Base-by-base conservation (phyloP, 2,888 invertebrate genomes). In the Polylopha cassiicola region DNA sequence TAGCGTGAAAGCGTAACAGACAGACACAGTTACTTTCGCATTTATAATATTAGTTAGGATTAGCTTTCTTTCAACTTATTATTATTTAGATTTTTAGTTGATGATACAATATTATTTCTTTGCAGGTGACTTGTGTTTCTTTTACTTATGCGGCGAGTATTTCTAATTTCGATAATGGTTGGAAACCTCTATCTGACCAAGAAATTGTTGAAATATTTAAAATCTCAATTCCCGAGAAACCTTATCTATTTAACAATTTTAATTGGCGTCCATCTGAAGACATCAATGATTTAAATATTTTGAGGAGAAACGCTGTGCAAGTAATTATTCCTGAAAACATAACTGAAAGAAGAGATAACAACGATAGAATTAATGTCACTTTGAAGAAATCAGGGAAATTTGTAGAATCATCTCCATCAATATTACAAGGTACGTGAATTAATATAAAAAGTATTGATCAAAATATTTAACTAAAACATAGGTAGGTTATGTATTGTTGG, bases 141-240 rank as follows among this genome's bases (percentile, higher is more conserved):
- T n/a, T n/a, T n/a, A 13, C 3, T 15, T 24, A 30, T 58, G 32
- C 30, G 18, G 2, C 8, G 22, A 23, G 18, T 24, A 36, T 20
- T 6, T 28, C 37, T 15, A 14, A 26, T 10, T 20, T 26, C 4
- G 30, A 38, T 3, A 46, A 51, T 48, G 60, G 51, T 13, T 65
- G 65, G 65, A 44, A 51, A 38, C 66, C 66, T 3, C 39, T 65
- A 29, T 33, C 57, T 2, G 41, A 43, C 6, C 44, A 50, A 13
- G 52, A 52, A 18, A 43, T 53, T 14, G 37, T 50, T 8, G 46
- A 51, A 31, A 51, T 49, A 45, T 38, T 50, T 2, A 43, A 26
- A 15, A 50, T 34, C 33, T 20, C 15, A 37, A 18, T 21, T 3
- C 20, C 7, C n/a, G 13, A 30, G 11, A 30, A 20, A 30, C 3